Evolutionary conservation across 1,140 invertebrate species (phyloP).

Genomic region (Grapholita molesta): DNA sequence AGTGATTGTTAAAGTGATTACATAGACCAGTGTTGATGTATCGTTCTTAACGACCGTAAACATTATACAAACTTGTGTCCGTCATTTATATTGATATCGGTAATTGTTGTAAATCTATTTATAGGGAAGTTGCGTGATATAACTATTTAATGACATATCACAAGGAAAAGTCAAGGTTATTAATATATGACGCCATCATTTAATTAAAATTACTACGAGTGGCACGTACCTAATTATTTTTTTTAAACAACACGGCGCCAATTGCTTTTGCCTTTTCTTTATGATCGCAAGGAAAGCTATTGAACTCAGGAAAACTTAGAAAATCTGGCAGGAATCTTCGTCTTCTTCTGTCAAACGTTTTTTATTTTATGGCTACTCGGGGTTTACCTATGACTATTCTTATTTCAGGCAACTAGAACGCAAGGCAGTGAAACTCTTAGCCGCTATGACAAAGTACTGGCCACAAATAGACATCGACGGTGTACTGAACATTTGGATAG

Average conservation of each 20-base stretch:
- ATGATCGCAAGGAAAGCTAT: too few species aligned
- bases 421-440: constrained; percentile 64
- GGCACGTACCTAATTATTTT: too few species aligned
- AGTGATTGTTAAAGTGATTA: background rate
- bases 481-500: constrained; percentile 93
- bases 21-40: background rate
- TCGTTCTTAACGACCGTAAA: background rate
- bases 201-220: too few species aligned
- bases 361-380: background rate
- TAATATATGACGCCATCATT: background rate
- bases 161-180: background rate
- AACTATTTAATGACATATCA: background rate
- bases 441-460: constrained; percentile 81
- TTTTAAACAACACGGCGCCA: too few species aligned
- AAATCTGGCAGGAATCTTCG: too few species aligned
- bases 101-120: background rate
- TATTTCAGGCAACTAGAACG: constrained; percentile 64
- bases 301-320: too few species aligned
- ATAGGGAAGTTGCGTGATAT: background rate
- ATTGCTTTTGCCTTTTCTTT: too few species aligned
- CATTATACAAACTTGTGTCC: background rate
- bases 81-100: background rate
- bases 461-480: constrained; percentile 92
- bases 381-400: background rate
- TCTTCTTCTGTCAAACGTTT: too few species aligned